phyloP scores from a whole-genome alignment of 2,888 invertebrate genomes.

The Apotomis turbidana region DNA sequence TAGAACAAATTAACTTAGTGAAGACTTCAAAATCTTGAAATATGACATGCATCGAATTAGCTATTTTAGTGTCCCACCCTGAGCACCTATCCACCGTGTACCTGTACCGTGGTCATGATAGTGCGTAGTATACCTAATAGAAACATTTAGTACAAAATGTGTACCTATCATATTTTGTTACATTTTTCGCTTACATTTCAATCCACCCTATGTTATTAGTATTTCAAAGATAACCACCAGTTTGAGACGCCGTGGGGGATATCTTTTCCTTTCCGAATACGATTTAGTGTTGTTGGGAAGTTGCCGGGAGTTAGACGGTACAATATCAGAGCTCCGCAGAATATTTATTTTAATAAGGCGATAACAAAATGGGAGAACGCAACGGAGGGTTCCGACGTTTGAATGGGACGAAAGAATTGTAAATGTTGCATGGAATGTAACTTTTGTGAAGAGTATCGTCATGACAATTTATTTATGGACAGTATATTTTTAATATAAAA shows the following conservation, averaged over 20 bases:
- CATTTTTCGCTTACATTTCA: not conserved
- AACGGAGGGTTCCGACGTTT: constrained; percentile 41
- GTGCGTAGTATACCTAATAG: no score
- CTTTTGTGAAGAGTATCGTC: not conserved
- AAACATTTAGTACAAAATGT: no score
- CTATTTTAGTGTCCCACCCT: no score
- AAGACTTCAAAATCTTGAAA: no score
- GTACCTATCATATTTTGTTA: no score
- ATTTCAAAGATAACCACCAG: constrained; percentile 44
- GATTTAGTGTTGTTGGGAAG: constrained; percentile 51
- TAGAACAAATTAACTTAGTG: no score
- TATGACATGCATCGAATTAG: no score
- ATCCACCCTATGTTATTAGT: constrained; percentile 8
- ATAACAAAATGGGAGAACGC: constrained; percentile 52
- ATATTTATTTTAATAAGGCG: constrained; percentile 70
- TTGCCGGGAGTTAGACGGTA: constrained; percentile 49
- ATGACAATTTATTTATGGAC: no score
- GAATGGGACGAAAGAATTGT: constrained; percentile 48
- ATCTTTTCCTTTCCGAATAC: constrained; percentile 50
- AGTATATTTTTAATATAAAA: no score
- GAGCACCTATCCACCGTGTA: no score
- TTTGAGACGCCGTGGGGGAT: constrained; percentile 49
- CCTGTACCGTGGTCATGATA: no score
- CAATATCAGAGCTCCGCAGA: constrained; percentile 55
- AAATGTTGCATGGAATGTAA: not conserved